phyloP scores from a whole-genome alignment of 2,797 vertebrate genomes.

The Oceanodroma leucorhoa region DNA sequence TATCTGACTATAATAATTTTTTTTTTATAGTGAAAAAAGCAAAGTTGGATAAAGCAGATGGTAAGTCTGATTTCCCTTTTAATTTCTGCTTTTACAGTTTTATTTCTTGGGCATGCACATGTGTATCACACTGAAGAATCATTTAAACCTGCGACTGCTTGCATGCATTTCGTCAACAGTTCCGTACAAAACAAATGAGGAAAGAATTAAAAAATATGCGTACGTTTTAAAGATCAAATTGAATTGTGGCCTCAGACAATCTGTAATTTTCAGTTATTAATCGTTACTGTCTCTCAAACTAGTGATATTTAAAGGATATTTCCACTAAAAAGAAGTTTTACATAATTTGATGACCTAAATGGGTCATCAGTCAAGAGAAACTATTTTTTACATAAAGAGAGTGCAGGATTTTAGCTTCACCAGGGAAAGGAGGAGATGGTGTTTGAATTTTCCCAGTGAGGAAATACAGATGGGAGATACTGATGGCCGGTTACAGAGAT shows the following conservation, averaged over 20 bases:
- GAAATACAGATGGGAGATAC: not conserved
- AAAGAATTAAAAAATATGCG: not conserved
- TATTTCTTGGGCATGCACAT: not conserved
- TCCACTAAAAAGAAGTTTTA: not conserved
- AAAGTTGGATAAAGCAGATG: constrained; percentile 45
- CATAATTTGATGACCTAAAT: not conserved
- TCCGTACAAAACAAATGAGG: not conserved
- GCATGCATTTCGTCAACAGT: not conserved
- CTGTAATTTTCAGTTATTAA: not conserved
- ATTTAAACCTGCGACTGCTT: not conserved
- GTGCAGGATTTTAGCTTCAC: not conserved
- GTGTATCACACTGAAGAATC: not conserved
- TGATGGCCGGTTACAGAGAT: no score
- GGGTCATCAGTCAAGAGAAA: not conserved
- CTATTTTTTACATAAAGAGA: not conserved
- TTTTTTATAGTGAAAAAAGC: constrained; percentile 66
- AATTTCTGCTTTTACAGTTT: not conserved
- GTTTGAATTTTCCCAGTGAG: not conserved
- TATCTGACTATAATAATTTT: not conserved
- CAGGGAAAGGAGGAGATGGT: not conserved
- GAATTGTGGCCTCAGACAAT: not conserved
- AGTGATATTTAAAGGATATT: not conserved
- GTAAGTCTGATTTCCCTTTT: constrained; percentile 37
- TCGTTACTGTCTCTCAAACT: not conserved
- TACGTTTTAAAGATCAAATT: not conserved